These are phyloP conservation scores for Eubasilissa splendida DNA, from an alignment of 2,888 invertebrate genomes.

Conservation along the genomic window DNA sequence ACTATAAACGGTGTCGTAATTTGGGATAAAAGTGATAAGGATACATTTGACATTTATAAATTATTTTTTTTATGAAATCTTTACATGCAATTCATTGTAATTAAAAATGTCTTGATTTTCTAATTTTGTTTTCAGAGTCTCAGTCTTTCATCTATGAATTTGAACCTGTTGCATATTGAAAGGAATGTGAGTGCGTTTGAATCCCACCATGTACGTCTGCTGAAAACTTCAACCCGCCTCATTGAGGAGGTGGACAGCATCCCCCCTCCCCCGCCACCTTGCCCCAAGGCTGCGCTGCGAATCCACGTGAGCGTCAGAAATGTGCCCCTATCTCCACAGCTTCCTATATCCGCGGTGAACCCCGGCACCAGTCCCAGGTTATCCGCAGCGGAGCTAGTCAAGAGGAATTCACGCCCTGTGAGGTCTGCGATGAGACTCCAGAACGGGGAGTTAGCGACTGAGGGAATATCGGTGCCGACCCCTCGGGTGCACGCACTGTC, in stretches of 20 bases:
- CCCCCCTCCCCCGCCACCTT: conserved; percentile 75
- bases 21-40: no score
- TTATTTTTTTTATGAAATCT: no score
- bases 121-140: conserved; percentile 73
- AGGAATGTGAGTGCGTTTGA: conserved; percentile 84
- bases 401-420: conserved; percentile 12
- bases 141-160: conserved; percentile 77
- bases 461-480: conserved; percentile 59
- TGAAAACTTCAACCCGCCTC: conserved; percentile 80
- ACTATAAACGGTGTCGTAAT: no score
- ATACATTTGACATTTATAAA: no score
- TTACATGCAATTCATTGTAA: not conserved
- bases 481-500: conserved; percentile 34
- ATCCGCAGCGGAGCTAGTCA: conserved; percentile 58
- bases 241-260: conserved; percentile 80
- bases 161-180: conserved; percentile 79
- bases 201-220: conserved; percentile 84
- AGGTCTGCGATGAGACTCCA: conserved; percentile 43
- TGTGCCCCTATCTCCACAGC: conserved; percentile 64
- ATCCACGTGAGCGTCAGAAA: conserved; percentile 72
- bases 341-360: conserved; percentile 62
- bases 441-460: conserved; percentile 33
- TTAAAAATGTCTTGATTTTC: conserved; percentile 44
- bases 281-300: conserved; percentile 78
- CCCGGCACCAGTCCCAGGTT: conserved; percentile 69